Conservation (phyloP, 23 tunicate genomes). For the Styela clava region DNA sequence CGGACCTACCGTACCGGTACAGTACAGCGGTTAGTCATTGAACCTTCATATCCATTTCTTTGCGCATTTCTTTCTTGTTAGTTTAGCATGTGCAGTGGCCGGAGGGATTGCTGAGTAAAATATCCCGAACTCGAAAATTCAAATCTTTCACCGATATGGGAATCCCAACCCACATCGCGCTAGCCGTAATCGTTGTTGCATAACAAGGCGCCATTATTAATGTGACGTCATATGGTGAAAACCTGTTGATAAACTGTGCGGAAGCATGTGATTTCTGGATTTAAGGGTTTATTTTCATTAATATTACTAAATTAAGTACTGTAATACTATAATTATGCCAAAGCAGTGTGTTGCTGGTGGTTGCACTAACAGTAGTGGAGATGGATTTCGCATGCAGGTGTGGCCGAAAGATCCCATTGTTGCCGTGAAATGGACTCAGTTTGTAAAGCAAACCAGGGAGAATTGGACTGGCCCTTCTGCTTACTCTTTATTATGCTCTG, state of each 20-base stretch:
- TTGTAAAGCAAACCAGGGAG: background rate
- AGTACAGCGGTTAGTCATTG: too few relatives aligned
- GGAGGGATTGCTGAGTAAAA: too few relatives aligned
- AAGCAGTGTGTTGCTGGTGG: background rate
- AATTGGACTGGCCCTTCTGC: background rate
- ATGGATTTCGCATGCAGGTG: background rate
- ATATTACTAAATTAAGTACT: too few relatives aligned
- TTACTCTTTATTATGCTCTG: background rate
- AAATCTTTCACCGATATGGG: too few relatives aligned
- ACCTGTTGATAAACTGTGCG: background rate
- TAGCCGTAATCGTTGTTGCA: too few relatives aligned
- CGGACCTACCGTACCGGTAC: too few relatives aligned
- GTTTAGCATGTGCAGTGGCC: too few relatives aligned
- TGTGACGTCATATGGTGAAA: background rate
- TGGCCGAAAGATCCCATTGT: background rate
- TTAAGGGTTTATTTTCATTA: background rate
- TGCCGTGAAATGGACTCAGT: background rate
- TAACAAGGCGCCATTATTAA: too few relatives aligned
- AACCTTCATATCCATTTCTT: too few relatives aligned
- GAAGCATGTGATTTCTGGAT: background rate
- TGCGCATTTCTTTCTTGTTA: too few relatives aligned
- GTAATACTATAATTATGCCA: background rate
- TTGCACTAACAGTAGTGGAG: background rate
- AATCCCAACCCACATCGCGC: too few relatives aligned
- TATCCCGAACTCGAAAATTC: too few relatives aligned